Percentiles rank a stretch among this genome's conserved stretches.
phyloP scores from a whole-genome alignment of 2,113 vertebrate genomes.

The Lampris megalopsis region DNA sequence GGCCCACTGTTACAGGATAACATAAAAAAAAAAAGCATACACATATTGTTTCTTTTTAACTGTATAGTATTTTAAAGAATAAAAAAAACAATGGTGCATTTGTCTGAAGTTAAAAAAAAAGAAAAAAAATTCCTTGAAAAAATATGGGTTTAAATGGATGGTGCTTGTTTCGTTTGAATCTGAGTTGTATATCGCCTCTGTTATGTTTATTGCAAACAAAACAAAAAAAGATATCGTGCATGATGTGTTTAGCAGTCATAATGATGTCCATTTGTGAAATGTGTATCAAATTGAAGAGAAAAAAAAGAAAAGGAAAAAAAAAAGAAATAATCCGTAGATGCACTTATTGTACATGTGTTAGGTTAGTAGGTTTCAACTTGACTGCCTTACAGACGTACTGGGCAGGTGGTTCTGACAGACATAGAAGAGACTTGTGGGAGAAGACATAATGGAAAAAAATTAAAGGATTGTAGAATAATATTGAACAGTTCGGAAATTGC shows the following conservation, averaged over 20 bases:
- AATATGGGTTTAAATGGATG: conserved; percentile 92
- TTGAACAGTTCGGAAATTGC: conserved; percentile 87
- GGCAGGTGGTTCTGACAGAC: conserved; percentile 84
- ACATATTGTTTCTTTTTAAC: conserved; percentile 83
- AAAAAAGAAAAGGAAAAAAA: conserved; percentile 70
- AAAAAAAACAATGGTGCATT: conserved; percentile 86
- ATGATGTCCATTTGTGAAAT: conserved; percentile 95
- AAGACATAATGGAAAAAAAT: conserved; percentile 80
- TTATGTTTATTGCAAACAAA: conserved; percentile 92
- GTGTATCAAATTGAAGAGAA: conserved; percentile 87
- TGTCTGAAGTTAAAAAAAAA: conserved; percentile 80
- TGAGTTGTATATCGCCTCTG: conserved; percentile 96
- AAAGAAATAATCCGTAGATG: conserved; percentile 90
- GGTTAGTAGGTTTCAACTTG: conserved; percentile 87
- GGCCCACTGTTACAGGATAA: conserved; percentile 85
- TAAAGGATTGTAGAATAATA: conserved; percentile 87
- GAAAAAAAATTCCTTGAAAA: conserved; percentile 84
- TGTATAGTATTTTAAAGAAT: conserved; percentile 89
- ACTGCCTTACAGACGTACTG: conserved; percentile 81
- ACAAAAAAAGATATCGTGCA: conserved; percentile 89
- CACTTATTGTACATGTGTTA: conserved; percentile 95
- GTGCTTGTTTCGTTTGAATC: conserved; percentile 91
- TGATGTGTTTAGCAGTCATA: conserved; percentile 97
- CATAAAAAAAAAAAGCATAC: conserved; percentile 75
- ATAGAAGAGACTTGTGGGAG: conserved; percentile 83